Conservation (phyloP, 2,888 invertebrate species). For the Chrysodeixis includens region DNA sequence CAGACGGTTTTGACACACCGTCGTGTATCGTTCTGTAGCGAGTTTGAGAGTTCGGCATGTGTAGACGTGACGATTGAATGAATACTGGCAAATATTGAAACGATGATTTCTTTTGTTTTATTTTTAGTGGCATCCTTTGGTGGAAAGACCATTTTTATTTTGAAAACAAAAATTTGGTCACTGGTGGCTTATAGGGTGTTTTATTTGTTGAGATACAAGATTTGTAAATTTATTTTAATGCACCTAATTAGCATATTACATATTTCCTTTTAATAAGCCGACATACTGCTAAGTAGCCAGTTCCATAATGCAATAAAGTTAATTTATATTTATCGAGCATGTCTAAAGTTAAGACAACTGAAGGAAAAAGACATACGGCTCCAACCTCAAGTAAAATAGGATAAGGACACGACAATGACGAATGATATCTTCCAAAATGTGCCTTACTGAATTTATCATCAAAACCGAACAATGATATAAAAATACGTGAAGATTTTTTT, state of each 20-base stretch:
- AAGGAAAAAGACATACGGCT: background rate
- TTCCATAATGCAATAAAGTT: background rate
- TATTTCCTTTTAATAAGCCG: too few species aligned
- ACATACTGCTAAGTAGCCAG: background rate
- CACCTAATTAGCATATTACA: too few species aligned
- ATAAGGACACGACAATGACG: background rate
- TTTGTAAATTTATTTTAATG: too few species aligned
- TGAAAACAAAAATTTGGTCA: too few species aligned
- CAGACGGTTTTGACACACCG: constrained; percentile 34
- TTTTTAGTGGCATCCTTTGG: background rate
- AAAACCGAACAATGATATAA: background rate
- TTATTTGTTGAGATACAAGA: too few species aligned
- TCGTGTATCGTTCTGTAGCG: constrained; percentile 6
- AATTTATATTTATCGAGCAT: background rate
- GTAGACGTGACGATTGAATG: background rate
- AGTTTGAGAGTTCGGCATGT: background rate
- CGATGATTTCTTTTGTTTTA: too few species aligned
- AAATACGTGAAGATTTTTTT: background rate
- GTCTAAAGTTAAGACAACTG: background rate
- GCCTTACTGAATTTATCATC: constrained; percentile 2
- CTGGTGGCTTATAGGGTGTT: too few species aligned
- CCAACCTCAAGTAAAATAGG: constrained; percentile 4
- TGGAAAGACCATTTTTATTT: too few species aligned
- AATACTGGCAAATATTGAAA: background rate
- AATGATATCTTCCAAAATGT: constrained; percentile 3